Percentiles rank a stretch among this genome's conserved stretches.
Evolutionary conservation across 2,888 invertebrate genomes (phyloP).

Genomic region (Thecocarcelia acutangulata): DNA sequence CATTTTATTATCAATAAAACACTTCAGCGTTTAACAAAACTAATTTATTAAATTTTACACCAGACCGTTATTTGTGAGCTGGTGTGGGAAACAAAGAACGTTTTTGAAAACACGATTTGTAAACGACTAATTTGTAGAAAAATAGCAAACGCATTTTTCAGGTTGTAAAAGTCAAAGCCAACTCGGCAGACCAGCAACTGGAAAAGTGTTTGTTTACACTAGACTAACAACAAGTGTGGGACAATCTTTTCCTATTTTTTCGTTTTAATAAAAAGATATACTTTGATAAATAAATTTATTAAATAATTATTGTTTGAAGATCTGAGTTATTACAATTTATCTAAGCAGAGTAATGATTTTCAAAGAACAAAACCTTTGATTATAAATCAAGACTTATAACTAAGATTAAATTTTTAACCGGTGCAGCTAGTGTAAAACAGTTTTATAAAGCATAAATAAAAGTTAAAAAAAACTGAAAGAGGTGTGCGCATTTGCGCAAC

Average conservation of each 20-base stretch:
- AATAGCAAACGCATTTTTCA: constrained; percentile 42
- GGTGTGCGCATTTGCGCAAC: constrained; percentile 48
- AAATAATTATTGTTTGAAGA: too few relatives aligned
- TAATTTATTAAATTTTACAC: too few relatives aligned
- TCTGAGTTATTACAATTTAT: too few relatives aligned
- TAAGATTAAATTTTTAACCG: too few relatives aligned
- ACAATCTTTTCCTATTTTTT: background rate
- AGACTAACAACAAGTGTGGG: background rate
- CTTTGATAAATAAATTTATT: too few relatives aligned
- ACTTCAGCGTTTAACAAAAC: background rate
- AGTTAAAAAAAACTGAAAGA: constrained; percentile 2
- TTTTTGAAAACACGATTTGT: constrained; percentile 39
- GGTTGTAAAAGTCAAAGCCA: constrained; percentile 33
- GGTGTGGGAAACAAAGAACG: constrained; percentile 32
- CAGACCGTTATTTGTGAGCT: constrained; percentile 2
- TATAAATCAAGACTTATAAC: too few relatives aligned
- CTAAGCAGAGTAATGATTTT: too few relatives aligned
- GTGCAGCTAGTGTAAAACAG: background rate
- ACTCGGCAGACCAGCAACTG: background rate
- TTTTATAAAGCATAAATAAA: constrained; percentile 21
- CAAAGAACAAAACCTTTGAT: too few relatives aligned
- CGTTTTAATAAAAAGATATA: too few relatives aligned
- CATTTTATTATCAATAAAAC: too few relatives aligned
- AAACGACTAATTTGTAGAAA: constrained; percentile 31
- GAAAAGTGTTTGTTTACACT: constrained; percentile 29